Base-by-base conservation (phyloP, 2,888 invertebrate species). In the Fabriciana adippe region DNA sequence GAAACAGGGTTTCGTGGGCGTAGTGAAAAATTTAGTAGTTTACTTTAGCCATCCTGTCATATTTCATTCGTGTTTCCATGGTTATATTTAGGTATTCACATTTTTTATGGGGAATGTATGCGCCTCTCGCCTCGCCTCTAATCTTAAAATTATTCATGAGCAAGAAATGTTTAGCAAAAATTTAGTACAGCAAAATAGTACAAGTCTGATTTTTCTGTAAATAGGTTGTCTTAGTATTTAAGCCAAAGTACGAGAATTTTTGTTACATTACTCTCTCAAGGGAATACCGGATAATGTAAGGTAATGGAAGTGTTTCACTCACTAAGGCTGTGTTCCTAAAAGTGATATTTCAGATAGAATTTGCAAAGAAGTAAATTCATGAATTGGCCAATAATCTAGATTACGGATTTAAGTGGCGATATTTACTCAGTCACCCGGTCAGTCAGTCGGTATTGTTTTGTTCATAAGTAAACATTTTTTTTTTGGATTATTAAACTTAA, bases 71-170 rank as follows among this genome's bases (percentile, higher is more conserved):
- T 61, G 18, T 35, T 51, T 16, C 35, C 50, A n/a, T 51, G 11
- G 35, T 55, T 55, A 56, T 55, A 53, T 56, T 67, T 55, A 48
- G 35, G 45, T 18, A 56, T 53, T 56, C 53, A 45, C 55, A 15
- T 64, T 61, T 67, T 55, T 61, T 47, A 62, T 26, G 31, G 55
- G 56, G 16, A 16, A 68, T 64, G 31, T 54, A 26, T 55, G 51
- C 15, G 55, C 31, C 18, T 56, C 57, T n/a, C n/a, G n/a, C n/a
- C n/a, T n/a, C n/a, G n/a, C n/a, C n/a, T n/a, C n/a, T n/a, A n/a
- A 50, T 65, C 47, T 62, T 50, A 63, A 71, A 73, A 73, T 67
- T 70, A 73, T 73, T 70, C 70, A 72, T 68, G 66, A 73, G 71
- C 55, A 45, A 59, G 48, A 55, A 70, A 66, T 62, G 53, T 31